Percentiles rank a stretch among this genome's conserved stretches.
Conservation (phyloP, 2,113 vertebrate species). For the Eulemur rufifrons region DNA sequence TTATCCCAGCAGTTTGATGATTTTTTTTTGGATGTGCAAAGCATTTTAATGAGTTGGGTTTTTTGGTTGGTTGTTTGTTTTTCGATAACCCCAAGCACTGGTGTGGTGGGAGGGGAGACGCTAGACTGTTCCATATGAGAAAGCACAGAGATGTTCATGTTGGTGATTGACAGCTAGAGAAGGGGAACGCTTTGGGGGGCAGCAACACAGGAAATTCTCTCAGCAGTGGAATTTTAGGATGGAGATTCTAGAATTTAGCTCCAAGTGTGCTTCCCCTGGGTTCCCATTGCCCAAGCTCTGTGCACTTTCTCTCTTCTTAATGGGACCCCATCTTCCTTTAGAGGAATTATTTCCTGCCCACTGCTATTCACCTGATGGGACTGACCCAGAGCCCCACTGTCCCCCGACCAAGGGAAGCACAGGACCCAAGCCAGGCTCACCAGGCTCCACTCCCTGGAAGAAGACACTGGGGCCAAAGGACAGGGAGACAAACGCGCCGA, state of each 20-base stretch:
- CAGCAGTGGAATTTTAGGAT: not conserved
- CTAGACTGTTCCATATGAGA: accelerated
- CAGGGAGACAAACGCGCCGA: accelerated
- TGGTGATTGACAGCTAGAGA: not conserved
- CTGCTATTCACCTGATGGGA: not conserved
- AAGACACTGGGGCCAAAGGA: not conserved
- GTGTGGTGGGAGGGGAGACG: accelerated
- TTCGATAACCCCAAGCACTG: not conserved
- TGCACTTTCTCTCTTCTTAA: not conserved
- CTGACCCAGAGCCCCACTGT: not conserved
- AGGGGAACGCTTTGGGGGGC: too few relatives aligned
- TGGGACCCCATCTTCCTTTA: not conserved
- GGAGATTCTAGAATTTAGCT: too few relatives aligned
- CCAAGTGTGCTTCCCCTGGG: not conserved
- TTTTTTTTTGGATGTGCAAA: not conserved
- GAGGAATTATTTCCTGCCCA: not conserved
- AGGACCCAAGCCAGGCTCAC: not conserved
- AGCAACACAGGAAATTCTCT: not conserved
- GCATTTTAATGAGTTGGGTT: not conserved
- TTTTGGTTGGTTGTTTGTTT: too few relatives aligned
- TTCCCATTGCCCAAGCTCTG: not conserved
- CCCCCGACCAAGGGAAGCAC: not conserved
- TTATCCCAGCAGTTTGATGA: not conserved
- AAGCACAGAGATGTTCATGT: not conserved
- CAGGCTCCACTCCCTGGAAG: not conserved